Conservation (phyloP, 2,888 invertebrate genomes). For the Herminia tarsipennalis region DNA sequence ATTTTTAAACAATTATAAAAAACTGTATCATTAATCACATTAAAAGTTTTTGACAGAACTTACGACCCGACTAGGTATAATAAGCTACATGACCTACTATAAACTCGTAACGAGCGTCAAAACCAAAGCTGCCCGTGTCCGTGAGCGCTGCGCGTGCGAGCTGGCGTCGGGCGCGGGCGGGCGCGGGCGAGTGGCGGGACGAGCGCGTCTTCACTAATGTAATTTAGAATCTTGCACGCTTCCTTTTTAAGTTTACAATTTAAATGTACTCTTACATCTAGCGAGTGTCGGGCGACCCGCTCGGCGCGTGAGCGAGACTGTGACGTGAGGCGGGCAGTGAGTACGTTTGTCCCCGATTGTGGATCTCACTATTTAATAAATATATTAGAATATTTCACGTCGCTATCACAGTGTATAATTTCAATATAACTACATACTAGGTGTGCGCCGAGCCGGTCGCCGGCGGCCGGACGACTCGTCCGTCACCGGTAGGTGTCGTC, state of each 20-base stretch:
- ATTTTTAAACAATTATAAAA: no score
- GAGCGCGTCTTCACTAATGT: slow-evolving; percentile 63
- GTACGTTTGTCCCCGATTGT: not conserved
- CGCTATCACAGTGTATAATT: slow-evolving; percentile 12
- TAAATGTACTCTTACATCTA: slow-evolving; percentile 17
- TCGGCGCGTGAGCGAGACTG: slow-evolving; percentile 2
- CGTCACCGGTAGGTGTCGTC: no score
- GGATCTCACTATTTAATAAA: not conserved
- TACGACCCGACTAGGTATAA: no score
- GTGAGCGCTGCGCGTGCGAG: no score
- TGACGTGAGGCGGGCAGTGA: not conserved
- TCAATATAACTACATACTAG: slow-evolving; percentile 9
- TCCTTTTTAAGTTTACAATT: slow-evolving; percentile 48
- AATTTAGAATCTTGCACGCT: slow-evolving; percentile 82
- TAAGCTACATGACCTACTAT: no score
- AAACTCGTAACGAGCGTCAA: slow-evolving; percentile 5
- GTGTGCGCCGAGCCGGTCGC: not conserved
- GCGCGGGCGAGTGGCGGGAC: slow-evolving; percentile 45
- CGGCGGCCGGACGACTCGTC: not conserved
- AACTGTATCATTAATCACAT: no score
- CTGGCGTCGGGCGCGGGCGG: slow-evolving; percentile 31
- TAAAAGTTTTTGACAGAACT: no score
- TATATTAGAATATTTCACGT: slow-evolving; percentile 7
- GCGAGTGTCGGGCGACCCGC: slow-evolving; percentile 8
- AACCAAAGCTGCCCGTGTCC: slow-evolving; percentile 29